phyloP scores from a whole-genome alignment of 2,888 invertebrate species.

The Mayetiola destructor region DNA sequence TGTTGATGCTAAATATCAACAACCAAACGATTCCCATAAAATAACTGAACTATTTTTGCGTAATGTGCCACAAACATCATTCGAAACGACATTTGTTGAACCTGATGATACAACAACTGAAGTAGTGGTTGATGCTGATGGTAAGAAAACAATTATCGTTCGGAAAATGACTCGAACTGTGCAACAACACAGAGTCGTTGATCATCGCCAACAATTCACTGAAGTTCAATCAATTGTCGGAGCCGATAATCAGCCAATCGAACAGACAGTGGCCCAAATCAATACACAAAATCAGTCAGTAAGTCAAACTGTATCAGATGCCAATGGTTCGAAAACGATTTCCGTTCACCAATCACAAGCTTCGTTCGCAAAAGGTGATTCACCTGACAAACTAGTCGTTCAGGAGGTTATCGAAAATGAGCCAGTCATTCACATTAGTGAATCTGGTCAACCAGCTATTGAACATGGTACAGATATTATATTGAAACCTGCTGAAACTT shows the following conservation, averaged over 20 bases:
- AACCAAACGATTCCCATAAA: slow-evolving; percentile 37
- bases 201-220: slow-evolving; percentile 41
- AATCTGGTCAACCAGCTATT: no score
- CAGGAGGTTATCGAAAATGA: slow-evolving; percentile 28
- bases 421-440: no score
- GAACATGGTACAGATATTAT: slow-evolving; percentile 24
- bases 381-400: slow-evolving; percentile 25
- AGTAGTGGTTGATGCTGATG: slow-evolving; percentile 63
- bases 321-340: slow-evolving; percentile 34
- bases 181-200: slow-evolving; percentile 38
- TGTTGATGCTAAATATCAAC: slow-evolving; percentile 58
- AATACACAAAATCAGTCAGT: slow-evolving; percentile 51
- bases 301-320: slow-evolving; percentile 44
- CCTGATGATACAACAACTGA: slow-evolving; percentile 72
- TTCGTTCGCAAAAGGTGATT: slow-evolving; percentile 25
- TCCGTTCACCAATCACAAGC: slow-evolving; percentile 20
- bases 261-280: slow-evolving; percentile 52
- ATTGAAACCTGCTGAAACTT: no score
- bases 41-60: slow-evolving; percentile 57
- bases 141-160: slow-evolving; percentile 64
- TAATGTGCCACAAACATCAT: slow-evolving; percentile 51
- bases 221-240: slow-evolving; percentile 40
- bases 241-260: slow-evolving; percentile 40
- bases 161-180: slow-evolving; percentile 55
- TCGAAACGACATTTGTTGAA: slow-evolving; percentile 67